Conservation (phyloP, 2,113 vertebrate genomes). For the Vulpes ferrilata region DNA sequence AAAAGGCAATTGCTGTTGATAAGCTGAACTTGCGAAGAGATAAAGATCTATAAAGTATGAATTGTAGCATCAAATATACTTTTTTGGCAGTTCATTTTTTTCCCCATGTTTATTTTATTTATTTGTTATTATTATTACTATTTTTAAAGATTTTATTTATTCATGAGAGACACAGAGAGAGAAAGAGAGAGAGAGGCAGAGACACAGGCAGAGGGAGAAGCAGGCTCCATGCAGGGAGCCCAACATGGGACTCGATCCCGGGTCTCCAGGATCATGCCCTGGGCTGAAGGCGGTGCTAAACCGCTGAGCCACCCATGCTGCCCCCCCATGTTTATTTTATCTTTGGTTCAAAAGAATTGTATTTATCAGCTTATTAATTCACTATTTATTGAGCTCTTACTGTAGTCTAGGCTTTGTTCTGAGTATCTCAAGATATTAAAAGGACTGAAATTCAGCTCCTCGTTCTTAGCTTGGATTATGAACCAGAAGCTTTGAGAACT, state of each 20-base stretch:
- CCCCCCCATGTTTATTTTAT: not conserved
- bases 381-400: not conserved
- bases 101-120: not conserved
- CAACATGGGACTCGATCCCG: too few species aligned
- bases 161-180: too few species aligned
- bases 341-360: slow-evolving; percentile 20
- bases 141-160: too few species aligned
- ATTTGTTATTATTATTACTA: too few species aligned
- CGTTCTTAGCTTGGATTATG: slow-evolving; percentile 1
- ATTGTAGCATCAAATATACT: not conserved
- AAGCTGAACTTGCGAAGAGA: slow-evolving; percentile 20
- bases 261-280: too few species aligned
- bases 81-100: slow-evolving; percentile 12
- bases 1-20: not conserved
- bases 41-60: not conserved
- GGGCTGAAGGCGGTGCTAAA: too few species aligned
- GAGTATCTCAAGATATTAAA: not conserved
- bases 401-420: not conserved
- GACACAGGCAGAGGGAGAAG: too few species aligned
- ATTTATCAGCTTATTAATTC: slow-evolving; percentile 15
- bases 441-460: not conserved
- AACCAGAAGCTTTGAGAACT: not conserved
- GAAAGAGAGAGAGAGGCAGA: too few species aligned
- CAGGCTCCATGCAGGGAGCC: too few species aligned
- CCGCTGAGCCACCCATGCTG: too few species aligned